Conservation (phyloP, 2,797 vertebrate species). For the Podarcis siculus region DNA sequence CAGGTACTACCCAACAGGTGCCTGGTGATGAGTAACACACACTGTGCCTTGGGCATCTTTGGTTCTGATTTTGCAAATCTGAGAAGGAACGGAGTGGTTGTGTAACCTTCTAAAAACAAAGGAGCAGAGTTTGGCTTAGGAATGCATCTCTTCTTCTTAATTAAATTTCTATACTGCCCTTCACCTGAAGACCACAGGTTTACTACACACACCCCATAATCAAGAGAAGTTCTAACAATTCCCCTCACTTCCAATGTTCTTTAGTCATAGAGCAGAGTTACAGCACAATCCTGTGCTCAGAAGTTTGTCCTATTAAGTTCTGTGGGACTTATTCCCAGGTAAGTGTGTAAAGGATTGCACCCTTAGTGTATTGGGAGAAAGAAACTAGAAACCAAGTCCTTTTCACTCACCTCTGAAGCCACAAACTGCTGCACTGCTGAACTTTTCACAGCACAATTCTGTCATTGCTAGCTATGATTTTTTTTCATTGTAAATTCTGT, state of each 20-base stretch:
- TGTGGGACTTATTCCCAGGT: background rate
- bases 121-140: background rate
- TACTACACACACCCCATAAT: background rate
- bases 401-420: slow-evolving; percentile 38
- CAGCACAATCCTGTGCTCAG: background rate
- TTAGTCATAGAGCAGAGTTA: slow-evolving; percentile 36
- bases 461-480: slow-evolving; percentile 56
- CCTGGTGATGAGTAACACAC: background rate
- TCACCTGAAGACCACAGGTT: too few relatives aligned
- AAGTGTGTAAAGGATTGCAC: background rate
- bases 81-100: background rate
- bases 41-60: background rate
- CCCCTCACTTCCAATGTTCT: slow-evolving; percentile 55
- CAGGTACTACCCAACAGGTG: background rate
- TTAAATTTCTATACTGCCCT: too few relatives aligned
- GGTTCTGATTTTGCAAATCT: background rate
- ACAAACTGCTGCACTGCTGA: slow-evolving; percentile 20
- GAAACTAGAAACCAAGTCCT: slow-evolving; percentile 25
- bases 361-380: slow-evolving; percentile 29
- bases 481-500: slow-evolving; percentile 37
- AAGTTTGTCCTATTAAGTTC: too few relatives aligned
- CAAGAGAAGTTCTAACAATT: slow-evolving; percentile 50
- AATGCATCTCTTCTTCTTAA: background rate
- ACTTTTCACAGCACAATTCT: slow-evolving; percentile 47
- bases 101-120: background rate